These are phyloP conservation scores for Vultur gryphus DNA, from an alignment of 2,797 vertebrate genomes.

Conservation along the genomic window DNA sequence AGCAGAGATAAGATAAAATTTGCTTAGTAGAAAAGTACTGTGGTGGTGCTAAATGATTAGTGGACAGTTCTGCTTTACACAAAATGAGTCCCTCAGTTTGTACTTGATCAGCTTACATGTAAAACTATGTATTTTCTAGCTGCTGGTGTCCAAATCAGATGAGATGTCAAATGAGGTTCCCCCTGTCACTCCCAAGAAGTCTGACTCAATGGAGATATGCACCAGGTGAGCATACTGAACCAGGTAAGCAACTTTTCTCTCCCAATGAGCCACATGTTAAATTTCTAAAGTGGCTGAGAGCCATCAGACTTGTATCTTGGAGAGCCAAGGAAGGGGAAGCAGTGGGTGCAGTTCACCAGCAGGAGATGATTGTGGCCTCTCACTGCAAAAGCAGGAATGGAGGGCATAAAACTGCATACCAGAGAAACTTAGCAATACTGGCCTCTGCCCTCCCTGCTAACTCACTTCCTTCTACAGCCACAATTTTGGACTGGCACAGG, in stretches of 20 bases:
- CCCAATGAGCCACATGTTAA: accelerated
- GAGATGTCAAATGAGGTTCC: not conserved
- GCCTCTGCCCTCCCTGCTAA: not conserved
- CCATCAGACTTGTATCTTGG: not conserved
- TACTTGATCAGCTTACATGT: not conserved
- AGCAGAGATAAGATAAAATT: not conserved
- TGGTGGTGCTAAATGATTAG: not conserved
- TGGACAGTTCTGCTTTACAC: not conserved
- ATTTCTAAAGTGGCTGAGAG: not conserved
- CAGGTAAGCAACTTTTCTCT: not conserved
- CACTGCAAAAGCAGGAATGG: not conserved
- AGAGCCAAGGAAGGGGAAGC: not conserved
- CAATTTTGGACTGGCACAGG: not conserved
- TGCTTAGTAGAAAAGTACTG: not conserved
- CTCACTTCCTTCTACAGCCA: not conserved
- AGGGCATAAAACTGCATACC: accelerated
- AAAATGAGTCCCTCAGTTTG: not conserved
- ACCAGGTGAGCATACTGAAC: not conserved
- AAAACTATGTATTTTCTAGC: not conserved
- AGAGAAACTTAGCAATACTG: not conserved
- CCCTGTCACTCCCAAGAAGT: not conserved
- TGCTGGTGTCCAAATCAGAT: not conserved
- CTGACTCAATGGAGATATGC: not conserved
- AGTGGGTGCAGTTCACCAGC: not conserved
- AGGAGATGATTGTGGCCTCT: not conserved